phyloP scores from a whole-genome alignment of 92 coral and sea anemone genomes.

The Epizoanthus stellaris region DNA sequence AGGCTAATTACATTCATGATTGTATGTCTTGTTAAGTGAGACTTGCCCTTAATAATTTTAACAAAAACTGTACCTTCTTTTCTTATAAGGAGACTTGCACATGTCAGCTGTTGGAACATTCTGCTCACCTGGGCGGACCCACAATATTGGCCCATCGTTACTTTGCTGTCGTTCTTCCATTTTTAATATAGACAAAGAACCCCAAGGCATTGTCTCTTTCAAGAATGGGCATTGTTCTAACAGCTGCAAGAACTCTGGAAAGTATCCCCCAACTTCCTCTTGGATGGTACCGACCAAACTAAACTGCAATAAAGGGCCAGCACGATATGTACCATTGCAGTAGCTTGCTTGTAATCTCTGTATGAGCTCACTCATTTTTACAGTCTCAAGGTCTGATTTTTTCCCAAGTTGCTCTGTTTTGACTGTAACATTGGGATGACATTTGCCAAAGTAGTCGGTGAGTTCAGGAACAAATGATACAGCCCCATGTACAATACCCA shows the following conservation, averaged over 20 bases:
- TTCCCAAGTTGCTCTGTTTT: slow-evolving; percentile 89
- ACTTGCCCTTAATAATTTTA: neutral
- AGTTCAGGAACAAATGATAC: slow-evolving; percentile 92
- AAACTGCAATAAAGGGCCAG: slow-evolving; percentile 94
- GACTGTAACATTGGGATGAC: slow-evolving; percentile 79
- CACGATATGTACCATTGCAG: slow-evolving; percentile 85
- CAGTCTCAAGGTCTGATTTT: slow-evolving; percentile 92
- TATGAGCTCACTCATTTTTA: slow-evolving; percentile 82
- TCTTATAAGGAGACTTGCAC: slow-evolving; percentile 90
- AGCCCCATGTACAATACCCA: slow-evolving; percentile 96
- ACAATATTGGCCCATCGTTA: slow-evolving; percentile 99
- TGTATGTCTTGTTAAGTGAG: no score
- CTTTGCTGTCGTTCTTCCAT: slow-evolving; percentile 79
- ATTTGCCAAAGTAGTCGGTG: slow-evolving; percentile 81
- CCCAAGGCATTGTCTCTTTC: slow-evolving; percentile 98
- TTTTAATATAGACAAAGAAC: slow-evolving; percentile 80
- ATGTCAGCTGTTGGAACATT: slow-evolving; percentile 92
- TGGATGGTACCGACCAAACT: slow-evolving; percentile 98
- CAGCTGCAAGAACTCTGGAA: slow-evolving; percentile 88
- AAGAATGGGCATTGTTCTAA: slow-evolving; percentile 92
- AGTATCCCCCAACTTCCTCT: slow-evolving; percentile 96
- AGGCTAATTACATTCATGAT: no score
- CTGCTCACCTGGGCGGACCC: slow-evolving; percentile 99
- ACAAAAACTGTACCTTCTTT: slow-evolving; percentile 72
- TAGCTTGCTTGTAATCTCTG: slow-evolving; percentile 81